phyloP scores from a whole-genome alignment of 2,797 vertebrate genomes.

The Pseudopleuronectes americanus region DNA sequence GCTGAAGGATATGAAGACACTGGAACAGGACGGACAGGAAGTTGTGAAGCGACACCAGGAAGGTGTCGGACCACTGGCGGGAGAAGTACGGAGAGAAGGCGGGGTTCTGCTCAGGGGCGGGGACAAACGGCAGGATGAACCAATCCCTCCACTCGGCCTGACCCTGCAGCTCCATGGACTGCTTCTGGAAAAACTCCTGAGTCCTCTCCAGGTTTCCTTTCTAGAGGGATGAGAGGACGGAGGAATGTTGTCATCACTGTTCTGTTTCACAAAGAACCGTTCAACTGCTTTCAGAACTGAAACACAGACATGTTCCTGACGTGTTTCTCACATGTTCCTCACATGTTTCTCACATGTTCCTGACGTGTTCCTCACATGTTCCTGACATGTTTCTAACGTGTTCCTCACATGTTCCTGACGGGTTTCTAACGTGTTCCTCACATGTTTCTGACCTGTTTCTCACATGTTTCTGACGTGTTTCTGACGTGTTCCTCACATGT shows the following conservation, averaged over 20 bases:
- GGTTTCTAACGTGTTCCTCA: too few species aligned
- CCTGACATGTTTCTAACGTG: too few species aligned
- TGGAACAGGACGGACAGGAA: conserved; percentile 97
- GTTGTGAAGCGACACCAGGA: conserved; percentile 97
- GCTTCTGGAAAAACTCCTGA: conserved; percentile 95
- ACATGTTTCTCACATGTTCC: too few species aligned
- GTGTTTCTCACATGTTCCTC: too few species aligned
- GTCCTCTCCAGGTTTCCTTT: conserved; percentile 90
- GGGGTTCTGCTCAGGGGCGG: conserved; percentile 90
- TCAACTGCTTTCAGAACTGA: too few species aligned
- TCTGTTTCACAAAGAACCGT: too few species aligned
- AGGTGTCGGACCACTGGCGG: conserved; percentile 96
- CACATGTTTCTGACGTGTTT: too few species aligned
- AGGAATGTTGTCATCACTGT: neutral
- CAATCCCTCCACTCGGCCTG: conserved; percentile 97
- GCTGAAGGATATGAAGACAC: conserved; percentile 97
- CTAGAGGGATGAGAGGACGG: conserved; percentile 66
- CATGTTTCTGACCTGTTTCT: too few species aligned
- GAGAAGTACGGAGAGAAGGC: conserved; percentile 94
- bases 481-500: too few species aligned
- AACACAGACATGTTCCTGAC: too few species aligned
- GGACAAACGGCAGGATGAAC: conserved; percentile 94
- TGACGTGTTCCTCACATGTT: too few species aligned
- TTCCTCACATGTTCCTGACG: too few species aligned
- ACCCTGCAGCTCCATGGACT: conserved; percentile 91